Evolutionary conservation across 2,888 invertebrate species (phyloP).

Genomic region (Stictocephala bisonia): DNA sequence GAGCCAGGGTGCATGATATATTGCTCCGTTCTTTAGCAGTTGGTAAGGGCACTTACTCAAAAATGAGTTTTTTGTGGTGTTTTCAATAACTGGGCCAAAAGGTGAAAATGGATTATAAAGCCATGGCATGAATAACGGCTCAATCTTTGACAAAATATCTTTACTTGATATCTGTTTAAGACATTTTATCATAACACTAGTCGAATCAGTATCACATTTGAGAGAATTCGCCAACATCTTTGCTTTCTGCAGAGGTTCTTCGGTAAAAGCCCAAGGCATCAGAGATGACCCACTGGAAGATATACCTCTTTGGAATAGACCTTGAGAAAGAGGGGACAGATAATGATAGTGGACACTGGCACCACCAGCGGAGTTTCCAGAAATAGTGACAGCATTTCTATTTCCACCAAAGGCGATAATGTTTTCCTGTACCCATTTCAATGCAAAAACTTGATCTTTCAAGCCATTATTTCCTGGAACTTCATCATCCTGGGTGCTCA

Average conservation of each 20-base stretch:
- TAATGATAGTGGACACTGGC: constrained; percentile 62
- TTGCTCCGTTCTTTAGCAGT: constrained; percentile 70
- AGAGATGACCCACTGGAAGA: constrained; percentile 79
- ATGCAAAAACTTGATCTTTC: constrained; percentile 60
- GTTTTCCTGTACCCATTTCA: constrained; percentile 59
- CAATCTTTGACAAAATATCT: constrained; percentile 34
- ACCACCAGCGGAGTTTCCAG: constrained; percentile 63
- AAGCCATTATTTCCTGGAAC: constrained; percentile 63
- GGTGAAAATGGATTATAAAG: constrained; percentile 77
- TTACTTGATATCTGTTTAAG: constrained; percentile 71
- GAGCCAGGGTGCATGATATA: constrained; percentile 76
- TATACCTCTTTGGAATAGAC: constrained; percentile 71
- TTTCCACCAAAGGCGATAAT: constrained; percentile 62
- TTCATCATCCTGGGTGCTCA: constrained; percentile 60
- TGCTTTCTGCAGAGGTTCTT: constrained; percentile 72
- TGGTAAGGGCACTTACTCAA: constrained; percentile 74
- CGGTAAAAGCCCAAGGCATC: constrained; percentile 71
- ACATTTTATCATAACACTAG: constrained; percentile 72
- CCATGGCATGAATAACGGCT: constrained; percentile 65
- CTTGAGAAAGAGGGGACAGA: constrained; percentile 60
- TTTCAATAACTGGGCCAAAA: constrained; percentile 79
- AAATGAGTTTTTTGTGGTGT: constrained; percentile 66
- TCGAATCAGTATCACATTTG: constrained; percentile 71
- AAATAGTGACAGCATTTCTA: constrained; percentile 60
- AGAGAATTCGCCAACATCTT: constrained; percentile 71